Evolutionary conservation across 1,140 invertebrate genomes (phyloP).

Genomic region (Trichonephila clavipes): DNA sequence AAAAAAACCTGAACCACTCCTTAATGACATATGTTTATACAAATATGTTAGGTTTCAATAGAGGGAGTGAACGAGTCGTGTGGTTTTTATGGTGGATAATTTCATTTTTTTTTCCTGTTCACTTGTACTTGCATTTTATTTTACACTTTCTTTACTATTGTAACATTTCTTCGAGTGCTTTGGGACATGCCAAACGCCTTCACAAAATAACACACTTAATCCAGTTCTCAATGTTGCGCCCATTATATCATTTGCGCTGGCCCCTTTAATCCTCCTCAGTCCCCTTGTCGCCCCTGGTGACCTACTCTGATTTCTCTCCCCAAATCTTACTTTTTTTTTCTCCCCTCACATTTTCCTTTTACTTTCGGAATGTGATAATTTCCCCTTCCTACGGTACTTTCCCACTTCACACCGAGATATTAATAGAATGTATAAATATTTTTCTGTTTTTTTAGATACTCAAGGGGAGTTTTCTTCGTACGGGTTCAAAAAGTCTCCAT

Average conservation of each 20-base stretch:
- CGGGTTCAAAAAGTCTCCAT: neutral
- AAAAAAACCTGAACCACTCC: no score
- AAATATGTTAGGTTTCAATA: no score
- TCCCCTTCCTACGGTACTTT: neutral
- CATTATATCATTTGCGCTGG: neutral
- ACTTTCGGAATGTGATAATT: slow-evolving; percentile 55
- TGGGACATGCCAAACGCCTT: no score
- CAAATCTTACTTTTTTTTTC: neutral
- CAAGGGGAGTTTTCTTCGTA: neutral
- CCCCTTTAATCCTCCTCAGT: neutral
- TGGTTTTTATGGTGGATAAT: no score
- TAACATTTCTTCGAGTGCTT: no score
- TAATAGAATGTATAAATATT: slow-evolving; percentile 26
- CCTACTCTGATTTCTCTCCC: slow-evolving; percentile 48
- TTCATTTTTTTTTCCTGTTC: no score
- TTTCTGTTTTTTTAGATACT: neutral
- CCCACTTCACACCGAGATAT: neutral
- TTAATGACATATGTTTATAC: no score
- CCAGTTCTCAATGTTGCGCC: neutral
- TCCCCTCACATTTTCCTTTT: slow-evolving; percentile 19
- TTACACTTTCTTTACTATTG: no score
- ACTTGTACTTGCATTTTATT: no score
- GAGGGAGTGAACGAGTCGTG: no score
- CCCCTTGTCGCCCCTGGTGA: slow-evolving; percentile 38
- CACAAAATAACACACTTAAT: neutral